Base-by-base conservation (phyloP, 2,888 invertebrate species). In the Sipha maydis region DNA sequence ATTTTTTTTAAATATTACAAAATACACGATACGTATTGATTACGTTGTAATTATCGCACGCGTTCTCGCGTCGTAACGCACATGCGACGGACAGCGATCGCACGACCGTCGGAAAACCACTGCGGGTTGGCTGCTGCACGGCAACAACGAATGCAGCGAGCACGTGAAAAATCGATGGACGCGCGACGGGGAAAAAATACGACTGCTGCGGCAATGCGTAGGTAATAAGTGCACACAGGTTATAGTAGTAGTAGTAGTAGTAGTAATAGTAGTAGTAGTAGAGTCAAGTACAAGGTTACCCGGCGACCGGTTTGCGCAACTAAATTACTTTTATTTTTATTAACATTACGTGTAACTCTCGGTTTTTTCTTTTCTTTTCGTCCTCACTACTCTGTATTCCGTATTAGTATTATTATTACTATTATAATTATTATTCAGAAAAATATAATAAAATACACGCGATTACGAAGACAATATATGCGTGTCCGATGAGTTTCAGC, bases 251-350 rank as follows among this genome's bases (percentile, higher is more conserved):
- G 41, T n/a, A 21, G 41, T 11, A 38, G 34, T 19, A 9, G 19
- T 17, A 17, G 73, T 28, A n/a, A 48, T 21, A 28, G 28, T 28
- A 48, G 41, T 41, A n/a, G 21, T 75, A 69, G 73, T 56, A 25
- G 54, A 75, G 71, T 83, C 83, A 83, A 83, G 83, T 83, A 83
- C 83, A 83, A 83, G 83, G 83, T 83, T 54, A 73, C 61, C 25
- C 31, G 38, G 61, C 54, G 54, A 83, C 83, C 73, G 83, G 83
- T 73, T 83, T 73, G 71, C 83, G 54, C 79, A 31, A 78, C 77
- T 41, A 41, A 9, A 54, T 54, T 48, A 78, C 54, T 78, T 78
- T 78, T 78, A 78, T 78, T 78, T 56, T 78, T 48, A 61, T 25
- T 61, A 61, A 28, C 8, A 61, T 61, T 9, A 21, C 25, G 61